Evolutionary conservation across 1,140 invertebrate genomes (phyloP), one percentile per base, ranked within the genome.

Genomic region (Geopemphigus sp.): DNA sequence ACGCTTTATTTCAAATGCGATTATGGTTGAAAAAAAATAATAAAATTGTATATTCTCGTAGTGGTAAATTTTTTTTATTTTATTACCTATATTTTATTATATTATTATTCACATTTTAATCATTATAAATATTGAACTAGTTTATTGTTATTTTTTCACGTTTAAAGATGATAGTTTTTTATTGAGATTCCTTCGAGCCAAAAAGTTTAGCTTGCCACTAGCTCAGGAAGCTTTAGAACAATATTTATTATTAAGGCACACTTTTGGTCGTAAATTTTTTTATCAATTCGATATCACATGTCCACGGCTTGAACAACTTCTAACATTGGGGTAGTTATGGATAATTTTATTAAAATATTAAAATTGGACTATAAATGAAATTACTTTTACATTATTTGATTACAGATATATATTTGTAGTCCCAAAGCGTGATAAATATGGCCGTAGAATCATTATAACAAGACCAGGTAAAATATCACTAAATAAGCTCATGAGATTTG

Each of bases 141-240:
- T 50, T 8, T 39, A 39, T 39, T 39, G 32, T 39, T n/a, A 39
- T 57, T 56, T 59, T 47, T 47, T 70, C 53, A 8, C 0, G 19
- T 26, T 85, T 85, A 22, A 84, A 94, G 94, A 95, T 87, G 86
- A 88, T 10, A 88, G 86, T 83, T 95, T 92, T 85, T 86, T 95
- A 22, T 86, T 95, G 54, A 88, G 91, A 82, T 96, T 94, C 85
- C 85, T 95, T n/a, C 88, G 94, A 22, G 89, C 89, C 39, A 92
- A 94, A 85, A 95, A 95, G 83, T 95, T 93, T 85, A 92, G 91
- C 82, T 90, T 95, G 1, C 90, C 91, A 1, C 91, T 93, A 87
- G 91, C 94, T 1, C 90, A 94, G 83, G 91, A 93, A 82, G 91
- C 93, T 1, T 87, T 95, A 53, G 91, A 95, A 84, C 89, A 93